These are phyloP conservation scores for Apogon talboti DNA, from an alignment of 2,797 vertebrate genomes.

Conservation along the genomic window DNA sequence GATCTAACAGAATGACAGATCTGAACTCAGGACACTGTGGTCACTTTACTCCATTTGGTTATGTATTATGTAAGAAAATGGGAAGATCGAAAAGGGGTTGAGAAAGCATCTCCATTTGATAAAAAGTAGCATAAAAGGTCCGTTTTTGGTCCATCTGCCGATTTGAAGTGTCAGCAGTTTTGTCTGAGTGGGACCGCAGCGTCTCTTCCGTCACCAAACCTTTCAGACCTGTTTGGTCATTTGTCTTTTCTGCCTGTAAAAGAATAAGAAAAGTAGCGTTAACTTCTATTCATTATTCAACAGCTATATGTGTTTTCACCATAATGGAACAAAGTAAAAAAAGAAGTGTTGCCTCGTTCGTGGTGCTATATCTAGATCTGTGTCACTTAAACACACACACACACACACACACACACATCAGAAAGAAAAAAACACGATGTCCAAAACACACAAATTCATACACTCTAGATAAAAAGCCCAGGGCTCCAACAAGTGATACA, in stretches of 20 bases:
- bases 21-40: not conserved
- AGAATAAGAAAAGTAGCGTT: constrained; percentile 53
- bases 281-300: constrained; percentile 74
- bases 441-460: constrained; percentile 7
- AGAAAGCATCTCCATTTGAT: constrained; percentile 32
- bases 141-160: constrained; percentile 38
- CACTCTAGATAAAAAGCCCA: constrained; percentile 33
- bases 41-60: constrained; percentile 5
- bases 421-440: not conserved
- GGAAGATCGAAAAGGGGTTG: not conserved
- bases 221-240: constrained; percentile 50
- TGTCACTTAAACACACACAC: constrained; percentile 45
- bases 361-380: constrained; percentile 65
- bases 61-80: constrained; percentile 20
- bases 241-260: constrained; percentile 27
- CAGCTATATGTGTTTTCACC: constrained; percentile 48
- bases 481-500: constrained; percentile 53
- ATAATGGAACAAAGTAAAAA: constrained; percentile 72
- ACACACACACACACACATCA: constrained; percentile 19
- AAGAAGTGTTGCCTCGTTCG: constrained; percentile 52
- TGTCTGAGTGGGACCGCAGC: constrained; percentile 39
- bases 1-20: not conserved
- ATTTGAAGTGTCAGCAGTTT: constrained; percentile 69
- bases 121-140: constrained; percentile 40
- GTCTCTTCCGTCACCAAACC: constrained; percentile 15